These are phyloP conservation scores for Drosophila micromelanica DNA, from an alignment of 1,140 invertebrate genomes.

Conservation along the genomic window DNA sequence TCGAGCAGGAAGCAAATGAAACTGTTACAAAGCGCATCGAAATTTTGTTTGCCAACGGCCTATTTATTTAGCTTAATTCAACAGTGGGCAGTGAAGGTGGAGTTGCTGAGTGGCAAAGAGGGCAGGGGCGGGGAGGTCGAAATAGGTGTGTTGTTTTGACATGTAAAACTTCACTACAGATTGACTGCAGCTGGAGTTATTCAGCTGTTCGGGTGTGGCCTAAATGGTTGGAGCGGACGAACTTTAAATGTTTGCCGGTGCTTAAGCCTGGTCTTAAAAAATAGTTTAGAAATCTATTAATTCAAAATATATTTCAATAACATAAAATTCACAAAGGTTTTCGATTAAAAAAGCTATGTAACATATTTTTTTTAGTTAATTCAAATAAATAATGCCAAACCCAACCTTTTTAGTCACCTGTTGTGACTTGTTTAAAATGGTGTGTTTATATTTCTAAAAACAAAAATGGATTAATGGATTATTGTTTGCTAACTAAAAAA, in stretches of 20 bases:
- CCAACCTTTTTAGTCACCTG: neutral
- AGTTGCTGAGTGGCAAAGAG: neutral
- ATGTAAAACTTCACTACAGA: slow-evolving; percentile 11
- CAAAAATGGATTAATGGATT: too few relatives aligned
- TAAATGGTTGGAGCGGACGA: neutral
- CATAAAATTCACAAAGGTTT: too few relatives aligned
- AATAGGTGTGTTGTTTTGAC: neutral
- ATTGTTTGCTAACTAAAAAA: neutral
- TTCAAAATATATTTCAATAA: neutral
- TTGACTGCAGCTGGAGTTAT: slow-evolving; percentile 4
- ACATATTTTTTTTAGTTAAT: too few relatives aligned
- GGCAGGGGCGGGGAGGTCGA: neutral
- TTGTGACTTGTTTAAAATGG: too few relatives aligned
- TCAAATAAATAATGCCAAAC: too few relatives aligned
- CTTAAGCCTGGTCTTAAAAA: neutral
- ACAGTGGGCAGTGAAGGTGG: slow-evolving; percentile 3
- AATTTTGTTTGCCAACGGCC: slow-evolving; percentile 53
- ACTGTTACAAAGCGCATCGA: slow-evolving; percentile 63
- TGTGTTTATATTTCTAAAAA: neutral
- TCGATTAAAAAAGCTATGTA: too few relatives aligned
- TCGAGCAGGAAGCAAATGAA: slow-evolving; percentile 64
- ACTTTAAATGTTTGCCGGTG: neutral
- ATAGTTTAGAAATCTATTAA: neutral
- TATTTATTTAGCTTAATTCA: slow-evolving; percentile 27
- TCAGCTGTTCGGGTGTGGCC: slow-evolving; percentile 1